These are phyloP conservation scores for Cynodonichthys magdalenae DNA, from an alignment of 2,797 vertebrate genomes.

Conservation along the genomic window DNA sequence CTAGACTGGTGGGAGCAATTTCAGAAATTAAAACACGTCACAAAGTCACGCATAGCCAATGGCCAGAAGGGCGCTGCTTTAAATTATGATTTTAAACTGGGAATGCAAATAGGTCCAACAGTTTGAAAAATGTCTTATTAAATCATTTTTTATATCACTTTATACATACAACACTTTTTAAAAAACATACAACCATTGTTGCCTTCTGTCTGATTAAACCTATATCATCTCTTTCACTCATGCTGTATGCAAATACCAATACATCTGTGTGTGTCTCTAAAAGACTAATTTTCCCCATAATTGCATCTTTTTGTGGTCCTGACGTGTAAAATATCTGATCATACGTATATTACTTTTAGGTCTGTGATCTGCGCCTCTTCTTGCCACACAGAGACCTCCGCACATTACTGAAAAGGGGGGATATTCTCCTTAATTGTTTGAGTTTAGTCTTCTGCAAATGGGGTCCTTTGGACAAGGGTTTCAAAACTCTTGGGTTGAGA, in stretches of 20 bases:
- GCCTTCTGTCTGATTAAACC: constrained; percentile 32
- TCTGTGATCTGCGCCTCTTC: constrained; percentile 37
- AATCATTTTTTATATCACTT: background rate
- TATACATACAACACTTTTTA: background rate
- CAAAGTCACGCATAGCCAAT: constrained; percentile 2
- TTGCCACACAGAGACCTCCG: constrained; percentile 51
- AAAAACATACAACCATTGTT: too few relatives aligned
- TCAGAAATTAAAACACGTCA: constrained; percentile 22
- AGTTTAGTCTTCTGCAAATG: constrained; percentile 67
- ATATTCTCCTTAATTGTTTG: constrained; percentile 53
- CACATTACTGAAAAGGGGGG: constrained; percentile 12
- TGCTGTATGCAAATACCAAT: background rate
- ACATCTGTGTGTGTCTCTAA: constrained; percentile 39
- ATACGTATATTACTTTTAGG: constrained; percentile 23
- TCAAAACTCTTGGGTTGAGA: constrained; percentile 32
- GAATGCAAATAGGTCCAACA: background rate
- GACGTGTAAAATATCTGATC: constrained; percentile 33
- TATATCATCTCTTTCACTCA: constrained; percentile 29
- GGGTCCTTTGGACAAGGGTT: constrained; percentile 57
- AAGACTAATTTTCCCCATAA: constrained; percentile 33
- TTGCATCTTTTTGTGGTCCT: constrained; percentile 57
- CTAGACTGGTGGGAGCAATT: constrained; percentile 7
- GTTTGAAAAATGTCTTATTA: background rate
- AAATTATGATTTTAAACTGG: background rate
- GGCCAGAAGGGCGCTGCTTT: constrained; percentile 1